A percentile compares a stretch with the other conserved stretches of the same genome.
Conservation (phyloP, 2,888 invertebrate species). For the Lysandra coridon region DNA sequence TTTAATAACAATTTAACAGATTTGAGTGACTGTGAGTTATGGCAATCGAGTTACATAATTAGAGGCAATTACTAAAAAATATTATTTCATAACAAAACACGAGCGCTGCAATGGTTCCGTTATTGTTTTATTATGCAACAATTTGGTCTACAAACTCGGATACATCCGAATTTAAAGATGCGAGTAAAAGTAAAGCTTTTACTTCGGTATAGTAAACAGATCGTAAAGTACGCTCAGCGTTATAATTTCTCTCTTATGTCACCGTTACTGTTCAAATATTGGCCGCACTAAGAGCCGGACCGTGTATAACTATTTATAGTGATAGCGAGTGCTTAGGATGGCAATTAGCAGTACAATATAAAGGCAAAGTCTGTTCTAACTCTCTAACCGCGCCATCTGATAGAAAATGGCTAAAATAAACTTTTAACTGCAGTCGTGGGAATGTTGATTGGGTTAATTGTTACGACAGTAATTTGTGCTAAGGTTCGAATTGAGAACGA, state of each 20-base stretch:
- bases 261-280: constrained; percentile 27
- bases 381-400: neutral
- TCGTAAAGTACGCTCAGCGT: constrained; percentile 9
- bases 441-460: neutral
- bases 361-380: neutral
- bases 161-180: neutral
- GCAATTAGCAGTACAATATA: constrained; percentile 10
- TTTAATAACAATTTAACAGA: constrained; percentile 10
- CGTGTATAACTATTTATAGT: constrained; percentile 13
- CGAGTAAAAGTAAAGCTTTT: constrained; percentile 20
- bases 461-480: neutral
- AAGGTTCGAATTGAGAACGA: neutral
- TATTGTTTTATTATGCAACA: constrained; percentile 13
- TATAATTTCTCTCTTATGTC: constrained; percentile 27
- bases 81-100: constrained; percentile 3
- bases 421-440: neutral
- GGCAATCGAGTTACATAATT: constrained; percentile 4
- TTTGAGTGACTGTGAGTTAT: neutral
- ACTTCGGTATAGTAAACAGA: constrained; percentile 17
- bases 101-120: neutral
- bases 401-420: constrained; percentile 4
- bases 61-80: constrained; percentile 1
- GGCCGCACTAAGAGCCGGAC: neutral
- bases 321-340: neutral
- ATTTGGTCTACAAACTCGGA: constrained; percentile 24